Evolutionary conservation across 2,113 vertebrate species (phyloP).

Genomic region (Arvicanthis niloticus): DNA sequence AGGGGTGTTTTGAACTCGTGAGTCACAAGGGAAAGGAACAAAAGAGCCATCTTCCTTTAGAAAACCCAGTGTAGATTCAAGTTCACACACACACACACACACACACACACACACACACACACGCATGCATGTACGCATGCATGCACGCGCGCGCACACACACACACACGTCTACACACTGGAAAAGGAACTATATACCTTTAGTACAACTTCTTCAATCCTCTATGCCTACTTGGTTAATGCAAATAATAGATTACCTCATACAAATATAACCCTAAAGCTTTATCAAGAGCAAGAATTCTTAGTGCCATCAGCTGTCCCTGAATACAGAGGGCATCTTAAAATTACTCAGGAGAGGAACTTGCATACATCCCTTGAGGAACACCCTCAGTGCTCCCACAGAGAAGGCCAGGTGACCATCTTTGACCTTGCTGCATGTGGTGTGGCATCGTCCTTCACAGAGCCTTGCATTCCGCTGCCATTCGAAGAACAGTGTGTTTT

Average conservation of each 20-base stretch:
- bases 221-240: slow-evolving; percentile 35
- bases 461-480: background rate
- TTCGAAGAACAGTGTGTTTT: slow-evolving; percentile 40
- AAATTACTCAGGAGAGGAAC: background rate
- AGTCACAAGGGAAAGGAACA: background rate
- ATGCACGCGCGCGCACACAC: too few relatives aligned
- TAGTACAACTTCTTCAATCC: background rate
- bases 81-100: too few relatives aligned
- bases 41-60: accelerated
- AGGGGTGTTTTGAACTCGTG: background rate
- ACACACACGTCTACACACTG: background rate
- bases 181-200: background rate
- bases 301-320: background rate
- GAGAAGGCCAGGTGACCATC: background rate
- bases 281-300: background rate
- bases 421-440: background rate
- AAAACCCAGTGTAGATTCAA: background rate
- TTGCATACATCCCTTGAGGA: background rate
- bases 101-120: too few relatives aligned
- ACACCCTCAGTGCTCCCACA: too few relatives aligned
- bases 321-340: background rate
- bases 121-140: too few relatives aligned
- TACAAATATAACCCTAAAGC: background rate
- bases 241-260: background rate
- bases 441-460: background rate